Conservation (phyloP, 2,888 invertebrate species). For the Pseudoips prasinana region DNA sequence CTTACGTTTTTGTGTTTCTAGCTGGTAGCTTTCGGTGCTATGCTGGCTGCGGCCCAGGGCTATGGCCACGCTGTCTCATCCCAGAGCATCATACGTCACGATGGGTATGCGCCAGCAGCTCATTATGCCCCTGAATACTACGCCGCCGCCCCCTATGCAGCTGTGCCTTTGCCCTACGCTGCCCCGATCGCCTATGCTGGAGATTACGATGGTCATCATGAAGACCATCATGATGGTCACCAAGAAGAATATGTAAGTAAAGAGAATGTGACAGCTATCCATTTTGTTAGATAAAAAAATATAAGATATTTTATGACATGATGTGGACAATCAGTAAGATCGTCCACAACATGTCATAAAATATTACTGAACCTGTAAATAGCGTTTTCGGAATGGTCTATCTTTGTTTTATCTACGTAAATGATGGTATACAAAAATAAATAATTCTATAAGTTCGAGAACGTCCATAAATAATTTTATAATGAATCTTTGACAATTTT, state of each 20-base stretch:
- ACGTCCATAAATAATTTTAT: no score
- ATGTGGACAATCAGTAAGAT: no score
- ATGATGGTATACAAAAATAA: no score
- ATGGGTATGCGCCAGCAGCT: conserved; percentile 45
- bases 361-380: no score
- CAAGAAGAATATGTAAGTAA: conserved; percentile 55
- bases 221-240: conserved; percentile 49
- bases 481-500: no score
- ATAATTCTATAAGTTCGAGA: no score
- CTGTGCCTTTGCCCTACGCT: conserved; percentile 31
- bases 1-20: no score
- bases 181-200: conserved; percentile 33
- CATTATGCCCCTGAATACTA: conserved; percentile 34
- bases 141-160: conserved; percentile 30
- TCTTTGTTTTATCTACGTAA: no score
- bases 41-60: conserved; percentile 70
- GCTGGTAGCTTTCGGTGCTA: conserved; percentile 66
- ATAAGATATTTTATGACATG: no score
- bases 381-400: no score
- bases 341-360: no score
- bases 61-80: conserved; percentile 63
- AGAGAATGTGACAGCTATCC: no score
- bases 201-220: conserved; percentile 37
- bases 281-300: background rate
- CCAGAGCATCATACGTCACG: conserved; percentile 63